Evolutionary conservation across 2,888 invertebrate genomes (phyloP).

Genomic region (Tachina grossa): DNA sequence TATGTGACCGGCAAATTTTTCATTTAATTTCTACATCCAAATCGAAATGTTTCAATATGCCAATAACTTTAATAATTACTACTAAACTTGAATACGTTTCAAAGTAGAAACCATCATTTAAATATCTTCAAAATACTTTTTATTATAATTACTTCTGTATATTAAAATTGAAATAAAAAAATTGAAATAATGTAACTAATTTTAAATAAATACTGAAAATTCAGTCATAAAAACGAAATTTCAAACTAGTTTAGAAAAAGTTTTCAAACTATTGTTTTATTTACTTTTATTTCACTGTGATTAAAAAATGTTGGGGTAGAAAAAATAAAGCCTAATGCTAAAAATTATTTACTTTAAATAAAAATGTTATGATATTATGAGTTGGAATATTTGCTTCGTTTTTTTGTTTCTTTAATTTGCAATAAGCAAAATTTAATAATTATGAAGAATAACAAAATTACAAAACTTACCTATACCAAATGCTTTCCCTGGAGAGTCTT

Average conservation of each 20-base stretch:
- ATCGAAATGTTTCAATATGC: conserved; percentile 35
- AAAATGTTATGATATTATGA: conserved; percentile 48
- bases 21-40: conserved; percentile 39
- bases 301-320: background rate
- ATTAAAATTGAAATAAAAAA: conserved; percentile 14
- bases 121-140: conserved; percentile 37
- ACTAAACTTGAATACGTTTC: conserved; percentile 37
- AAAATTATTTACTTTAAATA: conserved; percentile 20
- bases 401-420: conserved; percentile 17
- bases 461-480: conserved; percentile 90
- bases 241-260: conserved; percentile 5
- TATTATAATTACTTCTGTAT: background rate
- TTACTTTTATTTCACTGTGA: background rate
- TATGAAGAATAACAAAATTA: conserved; percentile 31
- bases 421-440: conserved; percentile 48
- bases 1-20: conserved; percentile 6
- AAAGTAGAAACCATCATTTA: conserved; percentile 16
- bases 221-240: conserved; percentile 38
- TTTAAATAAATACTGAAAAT: conserved; percentile 30
- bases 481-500: conserved; percentile 87
- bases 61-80: conserved; percentile 24
- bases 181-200: conserved; percentile 18
- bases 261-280: conserved; percentile 1
- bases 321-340: background rate
- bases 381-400: conserved; percentile 45